Evolutionary conservation across 1,140 invertebrate species (phyloP).

Genomic region (Drosophila pandora): DNA sequence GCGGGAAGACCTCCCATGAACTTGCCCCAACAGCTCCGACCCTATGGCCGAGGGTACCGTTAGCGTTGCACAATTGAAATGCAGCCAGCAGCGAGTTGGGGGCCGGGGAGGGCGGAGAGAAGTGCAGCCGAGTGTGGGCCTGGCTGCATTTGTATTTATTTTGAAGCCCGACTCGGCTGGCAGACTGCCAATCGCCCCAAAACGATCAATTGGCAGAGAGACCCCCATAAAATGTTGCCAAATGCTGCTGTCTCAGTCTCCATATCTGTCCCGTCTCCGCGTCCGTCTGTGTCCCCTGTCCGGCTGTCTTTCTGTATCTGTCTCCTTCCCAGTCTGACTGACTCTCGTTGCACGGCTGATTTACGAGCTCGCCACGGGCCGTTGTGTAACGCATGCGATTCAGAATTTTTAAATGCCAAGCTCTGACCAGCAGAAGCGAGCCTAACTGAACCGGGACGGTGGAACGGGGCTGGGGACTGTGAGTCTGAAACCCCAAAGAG

Average conservation of each 20-base stretch:
- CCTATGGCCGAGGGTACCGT: conserved; percentile 62
- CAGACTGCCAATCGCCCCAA: conserved; percentile 69
- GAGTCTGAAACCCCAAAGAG: neutral
- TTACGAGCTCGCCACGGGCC: conserved; percentile 80
- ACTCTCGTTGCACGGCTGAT: conserved; percentile 73
- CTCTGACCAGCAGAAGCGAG: conserved; percentile 59
- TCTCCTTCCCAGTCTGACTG: conserved; percentile 12
- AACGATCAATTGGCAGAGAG: conserved; percentile 74
- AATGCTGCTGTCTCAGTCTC: conserved; percentile 29
- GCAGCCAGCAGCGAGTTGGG: conserved; percentile 16
- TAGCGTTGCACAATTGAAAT: conserved; percentile 79
- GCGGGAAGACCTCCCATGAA: conserved; percentile 67
- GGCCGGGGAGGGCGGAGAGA: conserved; percentile 24
- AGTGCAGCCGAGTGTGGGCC: conserved; percentile 54
- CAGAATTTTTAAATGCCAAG: conserved; percentile 79
- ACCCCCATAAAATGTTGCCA: conserved; percentile 78
- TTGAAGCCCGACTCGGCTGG: conserved; percentile 31
- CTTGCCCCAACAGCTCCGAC: conserved; percentile 28
- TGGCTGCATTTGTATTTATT: conserved; percentile 8
- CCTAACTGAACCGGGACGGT: neutral
- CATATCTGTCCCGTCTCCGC: conserved; percentile 32
- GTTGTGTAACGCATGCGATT: conserved; percentile 83
- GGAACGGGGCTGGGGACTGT: neutral
- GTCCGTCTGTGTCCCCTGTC: neutral
- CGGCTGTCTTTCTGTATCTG: conserved; percentile 23